Percentiles rank a stretch among this genome's conserved stretches.
These are phyloP conservation scores for Augiades crinisus DNA, from an alignment of 2,888 invertebrate genomes.

Conservation along the genomic window DNA sequence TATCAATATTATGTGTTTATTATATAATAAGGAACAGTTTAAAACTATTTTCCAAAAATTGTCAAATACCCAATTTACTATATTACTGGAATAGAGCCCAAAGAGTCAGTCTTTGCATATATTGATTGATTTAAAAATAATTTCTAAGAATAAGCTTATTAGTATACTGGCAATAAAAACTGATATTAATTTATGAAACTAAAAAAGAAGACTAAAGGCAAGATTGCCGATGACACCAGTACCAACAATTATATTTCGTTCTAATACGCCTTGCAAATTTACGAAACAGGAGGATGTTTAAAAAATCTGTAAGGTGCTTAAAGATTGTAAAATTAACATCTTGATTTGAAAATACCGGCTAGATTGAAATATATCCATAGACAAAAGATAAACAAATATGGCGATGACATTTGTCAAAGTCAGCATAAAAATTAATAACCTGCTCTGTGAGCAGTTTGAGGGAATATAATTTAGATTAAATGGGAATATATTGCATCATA, in stretches of 20 bases:
- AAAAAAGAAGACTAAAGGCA: no score
- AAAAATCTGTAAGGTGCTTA: no score
- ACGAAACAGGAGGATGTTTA: no score
- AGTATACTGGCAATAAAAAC: background rate
- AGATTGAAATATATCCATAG: background rate
- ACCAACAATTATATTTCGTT: no score
- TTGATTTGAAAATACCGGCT: constrained; percentile 9
- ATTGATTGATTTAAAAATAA: no score
- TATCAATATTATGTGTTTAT: no score
- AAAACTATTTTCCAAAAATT: background rate
- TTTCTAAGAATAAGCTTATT: no score
- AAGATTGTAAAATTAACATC: background rate
- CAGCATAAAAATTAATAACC: constrained; percentile 69
- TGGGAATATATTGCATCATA: constrained; percentile 46
- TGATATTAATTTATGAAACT: background rate
- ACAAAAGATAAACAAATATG: constrained; percentile 16
- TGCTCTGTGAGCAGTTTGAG: constrained; percentile 55
- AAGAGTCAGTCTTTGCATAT: no score
- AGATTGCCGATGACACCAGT: no score
- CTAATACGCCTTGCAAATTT: no score
- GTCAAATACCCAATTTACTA: background rate
- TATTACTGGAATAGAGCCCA: no score
- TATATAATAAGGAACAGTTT: no score
- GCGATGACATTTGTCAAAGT: constrained; percentile 72
- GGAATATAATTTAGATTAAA: constrained; percentile 50